Percentiles rank a stretch among this genome's conserved stretches.
phyloP scores from a whole-genome alignment of 2,888 invertebrate species.

The Flexamia atlantica region DNA sequence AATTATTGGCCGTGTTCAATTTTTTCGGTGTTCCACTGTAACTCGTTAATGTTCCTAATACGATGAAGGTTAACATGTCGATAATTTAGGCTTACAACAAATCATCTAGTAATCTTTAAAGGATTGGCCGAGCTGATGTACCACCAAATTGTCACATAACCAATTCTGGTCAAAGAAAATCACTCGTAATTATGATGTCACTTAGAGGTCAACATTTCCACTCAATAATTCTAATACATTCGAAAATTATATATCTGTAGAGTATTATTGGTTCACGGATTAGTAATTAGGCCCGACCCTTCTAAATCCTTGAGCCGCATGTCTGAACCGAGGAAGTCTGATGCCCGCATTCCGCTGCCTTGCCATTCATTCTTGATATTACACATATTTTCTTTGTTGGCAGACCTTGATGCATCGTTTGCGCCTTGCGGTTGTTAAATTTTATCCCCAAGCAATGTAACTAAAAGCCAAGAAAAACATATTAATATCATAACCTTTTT shows the following conservation, averaged over 20 bases:
- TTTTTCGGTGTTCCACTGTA: too few relatives aligned
- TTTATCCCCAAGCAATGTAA: too few relatives aligned
- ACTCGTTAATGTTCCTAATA: too few relatives aligned
- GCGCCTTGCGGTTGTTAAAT: too few relatives aligned
- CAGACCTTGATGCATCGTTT: background rate
- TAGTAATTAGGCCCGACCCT: constrained; percentile 9
- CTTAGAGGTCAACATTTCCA: background rate
- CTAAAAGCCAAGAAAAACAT: too few relatives aligned
- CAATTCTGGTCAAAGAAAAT: background rate
- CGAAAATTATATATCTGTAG: background rate
- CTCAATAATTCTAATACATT: background rate
- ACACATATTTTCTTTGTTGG: background rate
- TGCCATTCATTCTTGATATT: constrained; percentile 11
- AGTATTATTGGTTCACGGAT: background rate
- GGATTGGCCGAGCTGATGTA: too few relatives aligned
- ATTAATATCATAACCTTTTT: too few relatives aligned
- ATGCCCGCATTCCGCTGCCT: background rate
- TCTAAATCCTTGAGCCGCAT: constrained; percentile 3
- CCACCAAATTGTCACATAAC: background rate
- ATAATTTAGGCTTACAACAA: too few relatives aligned
- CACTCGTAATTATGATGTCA: background rate
- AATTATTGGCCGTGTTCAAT: too few relatives aligned
- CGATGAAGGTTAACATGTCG: too few relatives aligned
- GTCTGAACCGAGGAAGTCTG: background rate
- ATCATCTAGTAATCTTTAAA: too few relatives aligned